Percentiles rank a stretch among this genome's conserved stretches.
Evolutionary conservation across 2,113 vertebrate genomes (phyloP).

Genomic region (Steatornis caripensis): DNA sequence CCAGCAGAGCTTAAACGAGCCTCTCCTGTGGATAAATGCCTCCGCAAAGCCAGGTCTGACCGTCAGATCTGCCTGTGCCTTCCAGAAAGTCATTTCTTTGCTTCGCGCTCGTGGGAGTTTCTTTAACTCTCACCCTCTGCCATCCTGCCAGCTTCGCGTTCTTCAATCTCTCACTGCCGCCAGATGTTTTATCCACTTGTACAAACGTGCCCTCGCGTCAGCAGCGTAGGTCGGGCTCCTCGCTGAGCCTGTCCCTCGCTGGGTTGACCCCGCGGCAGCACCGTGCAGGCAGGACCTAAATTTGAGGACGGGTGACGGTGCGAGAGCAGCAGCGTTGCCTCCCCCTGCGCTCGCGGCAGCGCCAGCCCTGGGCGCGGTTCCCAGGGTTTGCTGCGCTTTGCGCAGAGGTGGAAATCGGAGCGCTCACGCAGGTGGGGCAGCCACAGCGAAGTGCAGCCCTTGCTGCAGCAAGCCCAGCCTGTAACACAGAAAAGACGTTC

Average conservation of each 20-base stretch:
- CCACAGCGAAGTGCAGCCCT: too few species aligned
- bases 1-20: not conserved
- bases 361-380: too few species aligned
- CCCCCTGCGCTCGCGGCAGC: too few species aligned
- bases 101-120: not conserved
- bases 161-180: not conserved
- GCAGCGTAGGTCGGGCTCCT: not conserved
- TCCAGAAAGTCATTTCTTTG: not conserved
- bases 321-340: too few species aligned
- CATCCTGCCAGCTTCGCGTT: rapidly evolving
- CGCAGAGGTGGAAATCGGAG: too few species aligned
- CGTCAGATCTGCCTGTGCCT: not conserved
- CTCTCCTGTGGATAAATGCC: not conserved
- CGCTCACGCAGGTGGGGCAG: too few species aligned
- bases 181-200: not conserved
- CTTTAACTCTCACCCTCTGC: not conserved
- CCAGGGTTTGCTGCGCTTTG: too few species aligned
- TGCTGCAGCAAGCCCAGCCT: too few species aligned
- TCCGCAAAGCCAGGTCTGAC: not conserved
- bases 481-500: too few species aligned
- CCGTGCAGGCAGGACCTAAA: too few species aligned
- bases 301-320: too few species aligned
- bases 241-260: rapidly evolving
- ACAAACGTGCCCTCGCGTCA: too few species aligned
- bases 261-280: not conserved